Percentiles rank a stretch among this genome's conserved stretches.
phyloP scores from a whole-genome alignment of 2,113 vertebrate species.

The Gnathonemus echidnorhynchus region DNA sequence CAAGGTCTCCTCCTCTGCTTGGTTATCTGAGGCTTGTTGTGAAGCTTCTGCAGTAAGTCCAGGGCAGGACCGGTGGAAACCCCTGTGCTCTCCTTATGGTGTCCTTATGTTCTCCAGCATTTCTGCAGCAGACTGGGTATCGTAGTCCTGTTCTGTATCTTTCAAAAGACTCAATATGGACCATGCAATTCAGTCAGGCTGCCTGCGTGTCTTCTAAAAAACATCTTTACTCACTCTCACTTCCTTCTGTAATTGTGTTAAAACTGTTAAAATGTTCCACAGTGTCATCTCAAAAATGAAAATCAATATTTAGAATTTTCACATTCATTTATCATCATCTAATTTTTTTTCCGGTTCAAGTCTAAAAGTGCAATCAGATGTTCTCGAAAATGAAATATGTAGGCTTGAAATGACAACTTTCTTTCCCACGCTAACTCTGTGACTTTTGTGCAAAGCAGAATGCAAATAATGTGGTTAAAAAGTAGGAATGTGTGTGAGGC shows the following conservation, averaged over 20 bases:
- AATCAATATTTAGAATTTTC: constrained; percentile 11
- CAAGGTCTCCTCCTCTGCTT: neutral
- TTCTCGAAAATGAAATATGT: constrained; percentile 21
- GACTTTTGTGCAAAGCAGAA: constrained; percentile 40
- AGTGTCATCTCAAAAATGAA: constrained; percentile 4
- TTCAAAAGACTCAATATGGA: neutral
- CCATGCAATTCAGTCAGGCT: neutral
- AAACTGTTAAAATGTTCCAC: neutral
- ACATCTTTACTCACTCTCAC: neutral
- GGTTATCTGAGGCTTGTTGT: neutral
- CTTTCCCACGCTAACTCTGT: constrained; percentile 38
- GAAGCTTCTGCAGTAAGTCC: neutral
- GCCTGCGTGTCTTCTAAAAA: neutral
- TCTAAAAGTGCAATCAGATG: constrained; percentile 32
- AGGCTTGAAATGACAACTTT: constrained; percentile 26
- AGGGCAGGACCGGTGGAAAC: neutral
- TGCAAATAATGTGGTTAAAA: constrained; percentile 58
- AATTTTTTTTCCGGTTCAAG: constrained; percentile 30
- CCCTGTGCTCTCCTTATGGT: neutral
- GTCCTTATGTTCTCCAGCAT: neutral
- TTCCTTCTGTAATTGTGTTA: neutral
- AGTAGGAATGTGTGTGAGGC: constrained; percentile 60
- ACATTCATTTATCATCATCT: constrained; percentile 21
- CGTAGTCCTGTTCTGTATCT: neutral
- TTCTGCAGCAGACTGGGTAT: neutral